Evolutionary conservation across 2,888 invertebrate species (phyloP).

Genomic region (Cinara cedri): DNA sequence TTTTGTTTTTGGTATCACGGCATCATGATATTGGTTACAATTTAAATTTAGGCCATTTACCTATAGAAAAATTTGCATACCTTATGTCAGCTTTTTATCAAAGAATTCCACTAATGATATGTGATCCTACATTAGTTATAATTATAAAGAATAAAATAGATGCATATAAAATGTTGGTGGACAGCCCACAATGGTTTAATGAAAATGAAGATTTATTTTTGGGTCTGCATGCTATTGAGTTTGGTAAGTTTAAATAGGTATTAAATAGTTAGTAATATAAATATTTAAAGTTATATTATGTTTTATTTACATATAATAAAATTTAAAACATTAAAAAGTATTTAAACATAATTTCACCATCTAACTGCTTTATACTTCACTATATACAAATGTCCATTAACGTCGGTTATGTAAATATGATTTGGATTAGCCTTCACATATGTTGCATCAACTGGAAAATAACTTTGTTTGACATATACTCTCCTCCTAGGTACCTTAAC

Average conservation of each 20-base stretch:
- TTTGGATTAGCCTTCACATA: constrained; percentile 58
- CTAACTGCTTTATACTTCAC: constrained; percentile 58
- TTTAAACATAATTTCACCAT: constrained; percentile 24
- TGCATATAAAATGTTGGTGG: constrained; percentile 19
- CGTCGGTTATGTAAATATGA: constrained; percentile 57
- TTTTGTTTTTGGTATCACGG: constrained; percentile 36
- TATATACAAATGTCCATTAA: constrained; percentile 57
- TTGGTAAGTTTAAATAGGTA: constrained; percentile 29
- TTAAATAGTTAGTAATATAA: not conserved
- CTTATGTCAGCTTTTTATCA: constrained; percentile 48
- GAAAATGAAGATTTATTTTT: constrained; percentile 39
- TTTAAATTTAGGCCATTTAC: constrained; percentile 26
- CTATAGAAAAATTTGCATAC: constrained; percentile 35
- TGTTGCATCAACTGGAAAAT: constrained; percentile 62
- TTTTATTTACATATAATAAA: constrained; percentile 5
- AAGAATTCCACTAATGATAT: constrained; percentile 1
- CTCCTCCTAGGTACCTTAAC: constrained; percentile 64
- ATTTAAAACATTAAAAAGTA: not conserved
- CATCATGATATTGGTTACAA: constrained; percentile 5
- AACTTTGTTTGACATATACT: constrained; percentile 69
- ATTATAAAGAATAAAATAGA: constrained; percentile 38
- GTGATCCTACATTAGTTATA: constrained; percentile 2
- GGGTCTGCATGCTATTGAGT: constrained; percentile 33
- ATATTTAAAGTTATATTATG: not conserved
- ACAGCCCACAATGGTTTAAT: constrained; percentile 40